Base-by-base conservation (phyloP, 2,113 vertebrate species). In the Orientallactaga bullata region DNA sequence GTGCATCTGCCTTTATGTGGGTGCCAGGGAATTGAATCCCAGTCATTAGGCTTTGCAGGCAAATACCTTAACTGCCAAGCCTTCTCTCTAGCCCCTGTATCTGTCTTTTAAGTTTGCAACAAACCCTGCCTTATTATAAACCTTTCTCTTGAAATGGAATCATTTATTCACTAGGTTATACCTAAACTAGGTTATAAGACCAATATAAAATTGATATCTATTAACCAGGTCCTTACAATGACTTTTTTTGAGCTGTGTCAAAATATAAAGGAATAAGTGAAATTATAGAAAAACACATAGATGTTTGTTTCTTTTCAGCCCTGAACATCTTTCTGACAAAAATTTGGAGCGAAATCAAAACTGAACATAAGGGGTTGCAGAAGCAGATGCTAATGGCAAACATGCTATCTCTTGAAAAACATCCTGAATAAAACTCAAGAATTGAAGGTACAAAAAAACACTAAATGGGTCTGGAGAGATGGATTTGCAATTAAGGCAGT, bases 51-150 rank as follows among this genome's bases (percentile, higher is more conserved):
- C 42, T 47, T 47, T 47, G 42, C 42, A 47, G 42, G 42, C 42
- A 47, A 47, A 47, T 47, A 47, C 42, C 42, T 47, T 47, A 47
- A 47, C 42, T 47, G 42, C 42, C 42, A 47, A 47, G 42, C 42
- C 42, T 6, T 47, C 42, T 47, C 42, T 47, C 42, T 8, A 47
- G 42, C 42, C 42, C 42, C 42, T 47, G 8, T 47, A 47, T 47
- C 42, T 47, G 42, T 47, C 35, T 0, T 26, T 63, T 66, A 30
- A 58, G 16, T n/a, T 55, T 78, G 39, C 0, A 61, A 91, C 96
- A 96, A 68, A 94, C 97, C 66, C 88, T 96, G 18, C 92, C 42
- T 87, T 97, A 95, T 95, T 88, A 96, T 89, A 96, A 96, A 94
- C 96, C 95, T 90, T 88, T 95, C 77, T 72, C 93, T 82, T 95